Evolutionary conservation across 2,113 vertebrate genomes (phyloP).

Genomic region (Passer domesticus): DNA sequence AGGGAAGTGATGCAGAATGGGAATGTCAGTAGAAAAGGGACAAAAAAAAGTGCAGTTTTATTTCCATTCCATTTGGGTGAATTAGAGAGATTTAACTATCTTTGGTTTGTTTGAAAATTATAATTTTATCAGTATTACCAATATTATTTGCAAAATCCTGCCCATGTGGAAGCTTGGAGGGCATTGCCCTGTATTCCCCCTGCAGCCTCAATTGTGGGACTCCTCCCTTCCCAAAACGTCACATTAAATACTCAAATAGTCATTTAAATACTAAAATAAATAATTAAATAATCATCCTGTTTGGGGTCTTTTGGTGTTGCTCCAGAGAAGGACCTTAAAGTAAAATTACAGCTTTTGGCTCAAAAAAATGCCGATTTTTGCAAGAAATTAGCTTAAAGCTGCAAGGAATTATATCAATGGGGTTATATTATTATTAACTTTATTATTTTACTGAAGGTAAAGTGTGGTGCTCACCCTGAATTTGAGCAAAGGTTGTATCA

Average conservation of each 20-base stretch:
- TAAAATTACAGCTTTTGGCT: neutral
- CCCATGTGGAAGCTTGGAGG: neutral
- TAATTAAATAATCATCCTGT: neutral
- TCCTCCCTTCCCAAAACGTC: neutral
- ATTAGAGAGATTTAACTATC: neutral
- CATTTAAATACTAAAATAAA: neutral
- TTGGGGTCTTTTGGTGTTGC: neutral
- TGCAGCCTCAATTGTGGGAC: accelerated
- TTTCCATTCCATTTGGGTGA: neutral
- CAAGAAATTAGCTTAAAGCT: neutral
- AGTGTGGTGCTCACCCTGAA: accelerated
- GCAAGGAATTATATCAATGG: neutral
- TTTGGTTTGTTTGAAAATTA: neutral
- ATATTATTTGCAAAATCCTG: neutral
- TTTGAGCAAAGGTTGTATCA: neutral
- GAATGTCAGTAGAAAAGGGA: neutral
- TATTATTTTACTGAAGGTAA: neutral
- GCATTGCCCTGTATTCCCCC: accelerated
- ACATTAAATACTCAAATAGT: neutral
- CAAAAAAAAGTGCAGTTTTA: neutral
- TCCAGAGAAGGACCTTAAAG: neutral
- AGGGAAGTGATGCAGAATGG: neutral
- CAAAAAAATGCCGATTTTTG: neutral
- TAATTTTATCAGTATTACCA: neutral
- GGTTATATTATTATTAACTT: neutral